phyloP scores from a whole-genome alignment of 2,113 vertebrate genomes.

The Nothocercus nigrocapillus region DNA sequence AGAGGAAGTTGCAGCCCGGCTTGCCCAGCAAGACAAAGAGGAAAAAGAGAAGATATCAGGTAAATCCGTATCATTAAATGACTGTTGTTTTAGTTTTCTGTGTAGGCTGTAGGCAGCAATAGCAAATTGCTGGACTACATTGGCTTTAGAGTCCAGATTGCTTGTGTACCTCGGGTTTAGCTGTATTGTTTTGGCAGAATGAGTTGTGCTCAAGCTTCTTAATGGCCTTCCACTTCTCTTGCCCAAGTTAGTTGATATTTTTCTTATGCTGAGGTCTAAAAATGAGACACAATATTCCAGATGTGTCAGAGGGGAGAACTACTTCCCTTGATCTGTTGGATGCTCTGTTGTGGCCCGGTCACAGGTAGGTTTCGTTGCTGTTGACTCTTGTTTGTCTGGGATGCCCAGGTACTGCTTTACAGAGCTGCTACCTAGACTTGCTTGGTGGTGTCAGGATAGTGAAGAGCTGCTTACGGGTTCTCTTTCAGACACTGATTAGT shows the following conservation, averaged over 20 bases:
- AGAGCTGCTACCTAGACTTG: not conserved
- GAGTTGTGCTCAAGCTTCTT: not conserved
- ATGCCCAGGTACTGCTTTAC: not conserved
- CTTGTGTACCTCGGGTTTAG: not conserved
- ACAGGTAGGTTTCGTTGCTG: not conserved
- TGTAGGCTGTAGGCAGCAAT: accelerated
- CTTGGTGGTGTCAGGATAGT: accelerated
- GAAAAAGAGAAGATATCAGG: constrained; percentile 83
- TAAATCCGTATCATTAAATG: constrained; percentile 43
- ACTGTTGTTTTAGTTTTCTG: not conserved
- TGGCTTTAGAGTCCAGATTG: not conserved
- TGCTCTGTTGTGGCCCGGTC: not conserved
- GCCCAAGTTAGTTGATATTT: not conserved
- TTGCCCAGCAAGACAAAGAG: constrained; percentile 87
- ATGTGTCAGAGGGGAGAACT: not conserved
- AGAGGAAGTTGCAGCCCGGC: constrained; percentile 89
- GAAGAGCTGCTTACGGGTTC: not conserved
- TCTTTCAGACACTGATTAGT: not conserved
- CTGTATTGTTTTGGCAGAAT: not conserved
- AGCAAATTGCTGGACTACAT: not conserved
- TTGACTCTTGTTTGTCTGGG: not conserved
- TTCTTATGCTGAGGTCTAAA: not conserved
- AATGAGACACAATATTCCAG: not conserved
- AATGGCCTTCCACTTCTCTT: accelerated
- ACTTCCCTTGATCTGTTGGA: not conserved